Conservation (phyloP, 2,888 invertebrate genomes). For the Lysandra bellargus region DNA sequence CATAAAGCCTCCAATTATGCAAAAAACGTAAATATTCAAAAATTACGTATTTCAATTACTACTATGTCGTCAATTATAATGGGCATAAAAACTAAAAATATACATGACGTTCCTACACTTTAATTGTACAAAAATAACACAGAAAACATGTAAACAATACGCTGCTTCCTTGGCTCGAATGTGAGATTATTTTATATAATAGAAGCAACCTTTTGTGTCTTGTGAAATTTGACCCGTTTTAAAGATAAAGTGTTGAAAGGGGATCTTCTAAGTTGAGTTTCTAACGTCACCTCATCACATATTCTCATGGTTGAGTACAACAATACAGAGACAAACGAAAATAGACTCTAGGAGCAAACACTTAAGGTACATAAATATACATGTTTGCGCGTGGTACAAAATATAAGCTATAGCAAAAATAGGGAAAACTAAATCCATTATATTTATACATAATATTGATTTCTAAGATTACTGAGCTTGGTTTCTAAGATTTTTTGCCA, state of each 20-base stretch:
- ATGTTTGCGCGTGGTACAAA: not conserved
- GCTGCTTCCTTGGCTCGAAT: not conserved
- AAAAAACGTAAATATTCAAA: too few species aligned
- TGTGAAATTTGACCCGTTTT: slow-evolving; percentile 35
- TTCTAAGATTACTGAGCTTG: not conserved
- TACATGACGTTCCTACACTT: not conserved
- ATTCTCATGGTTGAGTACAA: slow-evolving; percentile 49
- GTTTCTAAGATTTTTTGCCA: too few species aligned
- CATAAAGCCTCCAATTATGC: too few species aligned
- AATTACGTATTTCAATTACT: too few species aligned
- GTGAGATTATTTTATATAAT: slow-evolving; percentile 7
- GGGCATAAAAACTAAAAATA: not conserved
- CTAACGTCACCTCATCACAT: slow-evolving; percentile 46
- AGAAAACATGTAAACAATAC: not conserved
- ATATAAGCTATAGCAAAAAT: not conserved
- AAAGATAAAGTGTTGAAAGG: slow-evolving; percentile 36
- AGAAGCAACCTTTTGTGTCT: slow-evolving; percentile 9
- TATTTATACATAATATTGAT: too few species aligned
- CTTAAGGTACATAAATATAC: slow-evolving; percentile 7
- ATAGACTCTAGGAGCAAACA: not conserved
- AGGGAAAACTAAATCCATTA: not conserved
- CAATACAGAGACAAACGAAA: slow-evolving; percentile 16
- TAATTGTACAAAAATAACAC: not conserved
- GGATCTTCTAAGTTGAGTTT: slow-evolving; percentile 40
- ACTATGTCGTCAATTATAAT: not conserved